phyloP scores from a whole-genome alignment of 2,113 vertebrate genomes.

The Gallinago media region DNA sequence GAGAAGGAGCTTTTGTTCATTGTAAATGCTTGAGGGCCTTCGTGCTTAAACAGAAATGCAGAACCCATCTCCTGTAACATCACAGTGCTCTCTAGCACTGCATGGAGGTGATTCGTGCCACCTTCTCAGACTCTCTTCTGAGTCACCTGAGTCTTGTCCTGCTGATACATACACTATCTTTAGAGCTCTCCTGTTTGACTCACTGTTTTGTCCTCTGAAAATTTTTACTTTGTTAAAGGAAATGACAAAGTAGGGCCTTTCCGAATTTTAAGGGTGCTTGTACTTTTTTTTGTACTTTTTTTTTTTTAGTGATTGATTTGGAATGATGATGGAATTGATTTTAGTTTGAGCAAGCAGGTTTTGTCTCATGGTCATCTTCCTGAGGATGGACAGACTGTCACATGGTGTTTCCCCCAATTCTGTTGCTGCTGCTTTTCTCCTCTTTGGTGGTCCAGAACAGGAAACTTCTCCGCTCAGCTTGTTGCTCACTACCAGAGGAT shows the following conservation, averaged over 20 bases:
- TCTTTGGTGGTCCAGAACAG: neutral
- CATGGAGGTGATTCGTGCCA: neutral
- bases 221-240: neutral
- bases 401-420: neutral
- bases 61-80: neutral
- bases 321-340: neutral
- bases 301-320: neutral
- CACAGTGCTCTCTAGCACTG: neutral
- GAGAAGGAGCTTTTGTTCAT: neutral
- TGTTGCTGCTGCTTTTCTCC: neutral
- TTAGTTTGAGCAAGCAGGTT: neutral
- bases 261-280: neutral
- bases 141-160: neutral
- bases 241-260: neutral
- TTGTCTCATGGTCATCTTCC: neutral
- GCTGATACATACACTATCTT: neutral
- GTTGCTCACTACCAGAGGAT: neutral
- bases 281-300: neutral
- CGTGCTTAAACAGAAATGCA: neutral
- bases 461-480: rapidly evolving
- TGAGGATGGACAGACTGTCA: neutral
- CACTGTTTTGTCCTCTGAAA: neutral
- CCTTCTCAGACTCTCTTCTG: neutral
- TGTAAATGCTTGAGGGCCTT: neutral
- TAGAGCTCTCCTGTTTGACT: neutral